Base-by-base conservation (phyloP, 2,113 vertebrate species). In the Prinia subflava region DNA sequence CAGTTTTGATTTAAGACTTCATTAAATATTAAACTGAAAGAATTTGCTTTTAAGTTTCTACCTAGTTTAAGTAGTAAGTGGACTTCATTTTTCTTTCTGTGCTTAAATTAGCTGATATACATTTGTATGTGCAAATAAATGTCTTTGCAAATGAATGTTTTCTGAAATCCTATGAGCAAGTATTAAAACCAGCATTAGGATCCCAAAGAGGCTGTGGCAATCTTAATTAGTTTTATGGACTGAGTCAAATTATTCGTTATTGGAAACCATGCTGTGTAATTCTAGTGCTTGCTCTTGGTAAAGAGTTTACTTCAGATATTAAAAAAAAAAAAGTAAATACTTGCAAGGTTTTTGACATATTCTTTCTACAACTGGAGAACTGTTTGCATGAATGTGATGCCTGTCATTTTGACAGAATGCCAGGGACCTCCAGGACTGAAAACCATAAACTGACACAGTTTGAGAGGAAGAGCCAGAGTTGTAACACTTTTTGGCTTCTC, bases 151-250 rank as follows among this genome's bases (percentile, higher is more conserved):
- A 93, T 78, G 41, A 74, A 44, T 62, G 33, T 52, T 95, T 94
- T 93, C 42, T 92, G 55, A 92, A 91, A 91, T 91, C 20, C 10
- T 64, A 64, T 71, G 27, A 89, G 50, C 18, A 77, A 74, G 55
- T 77, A 87, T 78, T 49, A 83, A 49, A 70, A 87, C 16, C n/a
- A 86, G 41, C 37, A 68, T 78, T 59, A 84, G 75, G 69, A 93
- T 96, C 90, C 76, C 92, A 87, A 83, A 75, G 60, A 96, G 82
- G 27, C 62, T 71, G 35, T 94, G 84, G 87, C 41, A 81, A 11
- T 92, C 91, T 92, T 95, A 89, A 68, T 97, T 95, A 96, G 76
- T 89, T 94, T 87, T 30, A 53, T 88, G 56, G 74, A 64, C 60
- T 74, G 11, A 95, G 67, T 42, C 62, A 50, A 62, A 49, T 81